A percentile compares a stretch with the other conserved stretches of the same genome.
Evolutionary conservation across 2,888 invertebrate species (phyloP).

Genomic region (Drosophila meridiana): DNA sequence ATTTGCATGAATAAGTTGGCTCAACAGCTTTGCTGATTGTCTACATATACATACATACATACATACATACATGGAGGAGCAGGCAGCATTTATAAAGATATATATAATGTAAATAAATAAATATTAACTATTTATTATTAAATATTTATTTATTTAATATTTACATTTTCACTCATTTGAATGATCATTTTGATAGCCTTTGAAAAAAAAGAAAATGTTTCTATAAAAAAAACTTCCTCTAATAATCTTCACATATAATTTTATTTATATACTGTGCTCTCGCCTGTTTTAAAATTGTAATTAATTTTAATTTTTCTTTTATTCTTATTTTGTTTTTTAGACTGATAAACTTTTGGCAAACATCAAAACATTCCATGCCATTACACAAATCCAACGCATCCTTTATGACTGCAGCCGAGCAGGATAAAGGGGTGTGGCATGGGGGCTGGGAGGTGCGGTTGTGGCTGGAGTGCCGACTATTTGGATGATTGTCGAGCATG

Average conservation of each 20-base stretch:
- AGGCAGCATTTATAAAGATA: too few relatives aligned
- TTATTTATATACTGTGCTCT: not conserved
- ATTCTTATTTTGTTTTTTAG: conserved; percentile 1
- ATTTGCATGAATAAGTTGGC: too few relatives aligned
- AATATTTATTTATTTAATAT: too few relatives aligned
- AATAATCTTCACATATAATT: not conserved
- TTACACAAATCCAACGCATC: conserved; percentile 71
- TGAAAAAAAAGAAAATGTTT: too few relatives aligned
- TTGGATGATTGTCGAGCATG: conserved; percentile 81
- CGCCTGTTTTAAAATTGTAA: not conserved
- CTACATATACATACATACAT: too few relatives aligned
- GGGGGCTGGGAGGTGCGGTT: too few relatives aligned
- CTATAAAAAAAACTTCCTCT: not conserved
- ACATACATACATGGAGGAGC: too few relatives aligned
- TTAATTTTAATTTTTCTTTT: conserved; percentile 1
- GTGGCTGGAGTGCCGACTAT: conserved; percentile 24
- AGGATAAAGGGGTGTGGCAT: not conserved
- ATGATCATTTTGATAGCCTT: too few relatives aligned
- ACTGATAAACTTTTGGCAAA: conserved; percentile 49
- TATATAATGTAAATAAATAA: too few relatives aligned
- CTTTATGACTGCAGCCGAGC: conserved; percentile 59
- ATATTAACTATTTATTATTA: too few relatives aligned
- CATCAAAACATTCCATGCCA: conserved; percentile 78
- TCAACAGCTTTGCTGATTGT: too few relatives aligned
- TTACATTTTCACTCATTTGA: too few relatives aligned